Conservation (phyloP, 1,140 invertebrate species). For the Oedothorax gibbosus region DNA sequence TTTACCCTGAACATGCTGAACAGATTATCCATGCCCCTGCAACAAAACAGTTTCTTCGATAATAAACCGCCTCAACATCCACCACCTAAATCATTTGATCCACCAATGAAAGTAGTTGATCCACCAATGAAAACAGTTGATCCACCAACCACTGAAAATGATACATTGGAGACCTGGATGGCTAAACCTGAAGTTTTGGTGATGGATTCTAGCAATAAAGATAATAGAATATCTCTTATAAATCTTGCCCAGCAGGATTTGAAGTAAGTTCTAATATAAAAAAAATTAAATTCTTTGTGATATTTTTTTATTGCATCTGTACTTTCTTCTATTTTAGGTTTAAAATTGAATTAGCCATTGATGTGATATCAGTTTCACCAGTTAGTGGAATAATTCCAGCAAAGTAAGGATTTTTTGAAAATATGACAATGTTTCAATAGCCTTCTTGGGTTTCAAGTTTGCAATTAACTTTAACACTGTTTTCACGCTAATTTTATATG, state of each 20-base stretch:
- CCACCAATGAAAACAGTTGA: background rate
- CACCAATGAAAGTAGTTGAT: background rate
- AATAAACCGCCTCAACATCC: background rate
- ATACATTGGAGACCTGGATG: background rate
- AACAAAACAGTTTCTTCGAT: background rate
- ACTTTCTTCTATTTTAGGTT: background rate
- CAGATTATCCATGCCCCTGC: slow-evolving; percentile 4
- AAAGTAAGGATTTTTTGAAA: background rate
- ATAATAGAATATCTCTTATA: slow-evolving; percentile 15
- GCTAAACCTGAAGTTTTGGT: background rate
- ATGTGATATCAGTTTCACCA: slow-evolving; percentile 7
- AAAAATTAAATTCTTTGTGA: background rate
- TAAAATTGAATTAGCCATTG: slow-evolving; percentile 21
- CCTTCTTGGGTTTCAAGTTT: background rate
- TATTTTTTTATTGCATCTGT: background rate
- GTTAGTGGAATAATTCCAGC: slow-evolving; percentile 25
- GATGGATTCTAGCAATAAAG: slow-evolving; percentile 3
- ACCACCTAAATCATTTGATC: background rate
- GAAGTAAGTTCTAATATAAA: background rate
- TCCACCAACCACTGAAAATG: background rate
- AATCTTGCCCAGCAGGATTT: slow-evolving; percentile 15
- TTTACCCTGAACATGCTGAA: slow-evolving; percentile 1
- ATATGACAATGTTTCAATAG: background rate
- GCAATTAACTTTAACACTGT: too few relatives aligned
- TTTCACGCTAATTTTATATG: too few relatives aligned